Evolutionary conservation across 2,113 vertebrate genomes (phyloP).

Genomic region (Dipodomys stephensi): DNA sequence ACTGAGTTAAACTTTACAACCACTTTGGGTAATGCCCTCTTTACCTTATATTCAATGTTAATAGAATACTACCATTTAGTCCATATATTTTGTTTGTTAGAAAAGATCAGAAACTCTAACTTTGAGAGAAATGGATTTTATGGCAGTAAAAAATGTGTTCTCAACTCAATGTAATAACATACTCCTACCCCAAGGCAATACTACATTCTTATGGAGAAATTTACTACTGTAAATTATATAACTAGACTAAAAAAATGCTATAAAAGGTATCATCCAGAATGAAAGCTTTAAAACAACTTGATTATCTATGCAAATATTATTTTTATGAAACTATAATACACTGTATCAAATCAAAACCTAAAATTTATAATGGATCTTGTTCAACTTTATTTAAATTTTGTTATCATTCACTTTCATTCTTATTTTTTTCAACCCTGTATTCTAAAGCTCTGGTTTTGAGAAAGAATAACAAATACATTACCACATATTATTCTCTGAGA

Average conservation of each 20-base stretch:
- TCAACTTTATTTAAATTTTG: background rate
- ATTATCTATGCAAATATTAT: background rate
- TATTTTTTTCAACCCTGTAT: background rate
- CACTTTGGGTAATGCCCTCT: constrained; percentile 48
- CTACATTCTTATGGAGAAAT: constrained; percentile 31
- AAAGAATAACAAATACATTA: background rate
- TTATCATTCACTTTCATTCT: background rate
- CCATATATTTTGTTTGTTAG: constrained; percentile 3
- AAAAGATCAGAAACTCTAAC: constrained; percentile 36
- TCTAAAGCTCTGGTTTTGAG: background rate
- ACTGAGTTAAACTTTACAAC: constrained; percentile 56
- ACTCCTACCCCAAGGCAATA: constrained; percentile 35
- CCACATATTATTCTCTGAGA: background rate
- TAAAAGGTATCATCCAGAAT: constrained; percentile 26
- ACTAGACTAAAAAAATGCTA: constrained; percentile 19
- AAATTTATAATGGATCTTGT: background rate
- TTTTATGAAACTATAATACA: background rate
- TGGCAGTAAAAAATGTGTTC: constrained; percentile 31
- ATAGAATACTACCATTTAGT: constrained; percentile 51
- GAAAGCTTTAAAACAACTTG: constrained; percentile 51
- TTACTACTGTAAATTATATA: constrained; percentile 53
- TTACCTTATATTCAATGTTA: constrained; percentile 13
- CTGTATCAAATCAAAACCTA: background rate
- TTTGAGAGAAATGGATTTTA: constrained; percentile 60
- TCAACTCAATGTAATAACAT: constrained; percentile 63